Evolutionary conservation across 2,797 vertebrate genomes (phyloP).

Genomic region (Thalassophryne amazonica): DNA sequence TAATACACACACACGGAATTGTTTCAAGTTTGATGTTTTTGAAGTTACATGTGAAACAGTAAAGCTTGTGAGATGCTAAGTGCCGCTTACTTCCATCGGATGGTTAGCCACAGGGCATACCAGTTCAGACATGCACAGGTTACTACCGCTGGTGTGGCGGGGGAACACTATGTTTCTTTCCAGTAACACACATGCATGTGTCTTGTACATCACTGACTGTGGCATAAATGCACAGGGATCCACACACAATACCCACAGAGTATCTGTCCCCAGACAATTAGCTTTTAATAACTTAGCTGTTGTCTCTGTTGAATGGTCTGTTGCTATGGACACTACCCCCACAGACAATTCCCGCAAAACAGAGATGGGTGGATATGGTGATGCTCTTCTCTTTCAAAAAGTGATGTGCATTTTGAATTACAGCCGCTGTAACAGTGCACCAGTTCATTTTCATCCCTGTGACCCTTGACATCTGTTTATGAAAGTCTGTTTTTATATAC

Average conservation of each 20-base stretch:
- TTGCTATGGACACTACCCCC: conserved; percentile 64
- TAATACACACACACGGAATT: too few species aligned
- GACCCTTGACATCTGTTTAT: conserved; percentile 12
- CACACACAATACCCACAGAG: conserved; percentile 43
- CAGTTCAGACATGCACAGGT: conserved; percentile 44
- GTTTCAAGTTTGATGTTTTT: too few species aligned
- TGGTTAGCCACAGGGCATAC: conserved; percentile 33
- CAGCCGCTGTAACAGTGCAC: too few species aligned
- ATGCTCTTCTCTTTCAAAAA: conserved; percentile 29
- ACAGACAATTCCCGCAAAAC: conserved; percentile 37
- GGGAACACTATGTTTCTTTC: conserved; percentile 51
- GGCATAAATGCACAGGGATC: conserved; percentile 24
- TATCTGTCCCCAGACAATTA: conserved; percentile 45
- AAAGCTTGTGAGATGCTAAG: not conserved
- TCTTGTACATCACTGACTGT: conserved; percentile 4
- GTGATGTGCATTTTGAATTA: too few species aligned
- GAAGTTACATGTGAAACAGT: not conserved
- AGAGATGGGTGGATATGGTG: conserved; percentile 20
- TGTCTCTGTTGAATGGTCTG: conserved; percentile 61
- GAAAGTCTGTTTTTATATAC: too few species aligned
- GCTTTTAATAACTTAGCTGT: conserved; percentile 58
- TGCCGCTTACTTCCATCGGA: conserved; percentile 8
- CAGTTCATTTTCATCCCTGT: not conserved
- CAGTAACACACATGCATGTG: conserved; percentile 38
- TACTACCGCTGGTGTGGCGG: conserved; percentile 5